Evolutionary conservation across 2,113 vertebrate species (phyloP).

Genomic region (Solenodon paradoxus): DNA sequence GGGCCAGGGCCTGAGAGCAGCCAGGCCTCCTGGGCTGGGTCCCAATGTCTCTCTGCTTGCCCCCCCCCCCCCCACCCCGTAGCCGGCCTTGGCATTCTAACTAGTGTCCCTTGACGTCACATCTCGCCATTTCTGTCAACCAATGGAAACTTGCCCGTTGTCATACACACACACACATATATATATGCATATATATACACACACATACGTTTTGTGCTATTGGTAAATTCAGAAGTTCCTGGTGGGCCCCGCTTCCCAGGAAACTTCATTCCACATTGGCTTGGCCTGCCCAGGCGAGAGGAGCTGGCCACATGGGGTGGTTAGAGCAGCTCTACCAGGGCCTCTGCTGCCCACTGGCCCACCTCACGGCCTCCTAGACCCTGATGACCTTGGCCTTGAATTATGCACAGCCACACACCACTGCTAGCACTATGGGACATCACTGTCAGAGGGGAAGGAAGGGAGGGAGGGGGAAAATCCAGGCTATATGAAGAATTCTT

Average conservation of each 20-base stretch:
- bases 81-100: slow-evolving; percentile 84
- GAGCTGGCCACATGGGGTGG: not conserved
- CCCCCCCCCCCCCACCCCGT: not conserved
- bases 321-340: not conserved
- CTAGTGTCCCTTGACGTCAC: slow-evolving; percentile 92
- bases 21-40: slow-evolving; percentile 76
- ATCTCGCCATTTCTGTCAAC: slow-evolving; percentile 93
- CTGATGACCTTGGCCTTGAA: not conserved
- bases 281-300: slow-evolving; percentile 26
- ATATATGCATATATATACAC: too few species aligned
- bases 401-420: not conserved
- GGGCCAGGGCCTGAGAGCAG: slow-evolving; percentile 46
- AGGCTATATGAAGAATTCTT: not conserved
- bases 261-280: slow-evolving; percentile 55
- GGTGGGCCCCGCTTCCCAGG: slow-evolving; percentile 70
- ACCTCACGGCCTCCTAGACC: not conserved
- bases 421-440: not conserved
- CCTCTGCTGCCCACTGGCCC: not conserved
- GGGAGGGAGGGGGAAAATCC: not conserved
- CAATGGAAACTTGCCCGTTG: slow-evolving; percentile 86
- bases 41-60: slow-evolving; percentile 52
- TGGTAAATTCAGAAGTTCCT: slow-evolving; percentile 84
- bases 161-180: slow-evolving; percentile 85
- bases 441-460: not conserved
- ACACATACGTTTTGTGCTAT: slow-evolving; percentile 84